These are phyloP conservation scores for Glaucidium brasilianum DNA, from an alignment of 2,113 vertebrate species.

Conservation along the genomic window DNA sequence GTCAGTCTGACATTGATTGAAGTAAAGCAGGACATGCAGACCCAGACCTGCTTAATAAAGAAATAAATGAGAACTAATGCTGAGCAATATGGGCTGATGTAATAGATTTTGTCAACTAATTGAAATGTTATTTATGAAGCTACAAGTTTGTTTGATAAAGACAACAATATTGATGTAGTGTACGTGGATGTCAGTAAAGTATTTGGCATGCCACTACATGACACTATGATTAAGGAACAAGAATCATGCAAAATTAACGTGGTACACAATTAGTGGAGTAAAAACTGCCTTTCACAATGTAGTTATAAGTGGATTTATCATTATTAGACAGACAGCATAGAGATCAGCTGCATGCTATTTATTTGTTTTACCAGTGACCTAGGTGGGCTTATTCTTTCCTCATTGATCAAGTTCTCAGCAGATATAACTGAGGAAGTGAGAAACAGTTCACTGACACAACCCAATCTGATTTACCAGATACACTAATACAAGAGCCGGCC, in stretches of 20 bases:
- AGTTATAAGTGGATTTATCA: slow-evolving; percentile 2
- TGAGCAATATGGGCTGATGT: slow-evolving; percentile 12
- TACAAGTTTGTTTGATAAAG: slow-evolving; percentile 15
- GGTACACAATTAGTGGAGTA: background rate
- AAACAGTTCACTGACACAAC: background rate
- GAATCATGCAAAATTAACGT: background rate
- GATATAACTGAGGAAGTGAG: background rate
- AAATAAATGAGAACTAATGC: slow-evolving; percentile 35
- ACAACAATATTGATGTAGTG: background rate
- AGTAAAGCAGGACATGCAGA: background rate
- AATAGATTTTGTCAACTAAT: slow-evolving; percentile 46
- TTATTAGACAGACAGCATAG: background rate
- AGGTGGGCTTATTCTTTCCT: background rate
- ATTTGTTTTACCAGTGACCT: background rate
- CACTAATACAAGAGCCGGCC: background rate
- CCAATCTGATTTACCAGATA: background rate
- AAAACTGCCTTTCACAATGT: slow-evolving; percentile 11
- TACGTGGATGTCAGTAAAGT: background rate
- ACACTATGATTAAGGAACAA: slow-evolving; percentile 26
- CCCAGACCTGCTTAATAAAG: background rate
- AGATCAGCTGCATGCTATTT: background rate
- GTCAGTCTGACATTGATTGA: background rate
- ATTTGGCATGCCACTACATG: background rate
- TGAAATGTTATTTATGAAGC: slow-evolving; percentile 50
- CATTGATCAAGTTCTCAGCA: background rate